phyloP scores from a whole-genome alignment of 2,113 vertebrate genomes.

The cat (Felis catus) region F.catus_Fca126_mat1.0 CM031414.1:39808001-39808500 shows the following conservation, averaged over 20 bases:
- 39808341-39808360: neutral
- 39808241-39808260: neutral
- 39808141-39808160: neutral
- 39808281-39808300: neutral
- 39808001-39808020: conserved; percentile 18
- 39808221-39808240: neutral
- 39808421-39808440: neutral
- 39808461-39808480: neutral
- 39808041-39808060: neutral
- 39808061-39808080: neutral
- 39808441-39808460: neutral
- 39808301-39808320: neutral
- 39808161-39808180: neutral
- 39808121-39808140: neutral
- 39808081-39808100: neutral
- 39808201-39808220: neutral
- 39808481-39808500: neutral
- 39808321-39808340: neutral
- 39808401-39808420: neutral
- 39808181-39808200: neutral
- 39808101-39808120: neutral
- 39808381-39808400: neutral
- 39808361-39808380: neutral
- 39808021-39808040: neutral
- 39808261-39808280: neutral